Base-by-base conservation (phyloP, 2,888 invertebrate genomes). In the Chymomyza fuscimana region DNA sequence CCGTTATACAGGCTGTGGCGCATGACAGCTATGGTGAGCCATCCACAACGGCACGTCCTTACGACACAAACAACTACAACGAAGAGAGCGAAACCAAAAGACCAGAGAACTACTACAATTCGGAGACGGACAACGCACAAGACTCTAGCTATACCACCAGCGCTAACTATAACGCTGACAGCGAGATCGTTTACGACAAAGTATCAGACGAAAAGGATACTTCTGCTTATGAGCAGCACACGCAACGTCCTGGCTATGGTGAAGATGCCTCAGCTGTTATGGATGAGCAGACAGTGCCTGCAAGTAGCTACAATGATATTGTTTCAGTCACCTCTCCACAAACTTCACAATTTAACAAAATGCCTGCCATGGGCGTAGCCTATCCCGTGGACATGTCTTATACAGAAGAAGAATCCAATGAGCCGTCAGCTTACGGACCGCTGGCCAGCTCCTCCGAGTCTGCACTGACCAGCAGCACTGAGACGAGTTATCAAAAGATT, bases 291-390 rank as follows among this genome's bases (percentile, higher is more conserved):
- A 89, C 91, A 0, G 74, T 89, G 77, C 91, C 91, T 0, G 83
- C 85, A 0, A 81, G 50, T 5, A 76, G 82, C 19, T 91, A 91
- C 62, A 80, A 90, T 25, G 90, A 90, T 68, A 81, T 74, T 4
- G 64, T 36, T 2, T 71, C 79, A 0, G 60, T 79, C 0, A 63
- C 74, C 6, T 76, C 78, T 0, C 86, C 88, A 0, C 89, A 87
- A 5, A 91, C 91, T 3, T 90, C 91, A 0, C 87, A 91, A 54
- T 91, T 91, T 60, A 91, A 91, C 65, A 91, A 91, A 76, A 91
- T 91, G 91, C 91, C 91, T 0, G 89, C 86, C 3, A 76, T 89
- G 67, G 91, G 91, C 25, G 89, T 90, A 61, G 91, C 91, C 1
- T 91, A 91, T 25, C 91, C 91, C 0, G 88, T 91, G 10, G 90